Percentiles rank a stretch among this genome's conserved stretches.
These are phyloP conservation scores for Drosophila borborema DNA, from an alignment of 2,888 invertebrate genomes.

Conservation along the genomic window DNA sequence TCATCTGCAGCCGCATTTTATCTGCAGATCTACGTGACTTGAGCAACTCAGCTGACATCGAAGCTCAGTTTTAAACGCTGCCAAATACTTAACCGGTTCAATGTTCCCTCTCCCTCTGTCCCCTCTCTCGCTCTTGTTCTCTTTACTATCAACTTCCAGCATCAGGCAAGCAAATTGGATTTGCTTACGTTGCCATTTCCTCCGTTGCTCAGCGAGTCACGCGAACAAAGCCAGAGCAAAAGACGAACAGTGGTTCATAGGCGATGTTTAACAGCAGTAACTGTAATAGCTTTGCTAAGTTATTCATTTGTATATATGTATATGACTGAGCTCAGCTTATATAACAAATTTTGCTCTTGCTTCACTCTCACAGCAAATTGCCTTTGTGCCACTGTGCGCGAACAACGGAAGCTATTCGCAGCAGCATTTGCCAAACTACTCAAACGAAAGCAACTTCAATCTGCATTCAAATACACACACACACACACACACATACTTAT, in stretches of 20 bases:
- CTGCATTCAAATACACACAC: constrained; percentile 30
- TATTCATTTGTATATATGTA: not conserved
- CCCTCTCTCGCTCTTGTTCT: not conserved
- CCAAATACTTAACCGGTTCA: constrained; percentile 53
- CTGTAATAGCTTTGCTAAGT: too few relatives aligned
- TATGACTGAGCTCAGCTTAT: not conserved
- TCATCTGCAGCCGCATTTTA: constrained; percentile 33
- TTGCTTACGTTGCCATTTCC: constrained; percentile 59
- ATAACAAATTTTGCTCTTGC: too few relatives aligned
- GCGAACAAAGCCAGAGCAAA: constrained; percentile 57
- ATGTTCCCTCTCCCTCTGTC: not conserved
- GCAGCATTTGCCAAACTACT: constrained; percentile 26
- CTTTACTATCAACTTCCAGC: constrained; percentile 20
- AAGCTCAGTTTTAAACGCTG: constrained; percentile 25
- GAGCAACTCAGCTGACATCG: constrained; percentile 22
- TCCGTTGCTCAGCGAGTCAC: constrained; percentile 43
- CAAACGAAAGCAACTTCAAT: constrained; percentile 49
- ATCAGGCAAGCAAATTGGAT: constrained; percentile 47
- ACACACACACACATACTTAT: constrained; percentile 1
- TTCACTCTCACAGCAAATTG: not conserved
- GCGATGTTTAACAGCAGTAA: not conserved
- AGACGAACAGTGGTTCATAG: constrained; percentile 44
- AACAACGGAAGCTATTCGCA: constrained; percentile 48
- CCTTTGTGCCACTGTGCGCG: constrained; percentile 29
- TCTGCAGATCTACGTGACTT: constrained; percentile 53